Conservation (phyloP, 2,113 vertebrate genomes). For the Diphyllodes magnificus region DNA sequence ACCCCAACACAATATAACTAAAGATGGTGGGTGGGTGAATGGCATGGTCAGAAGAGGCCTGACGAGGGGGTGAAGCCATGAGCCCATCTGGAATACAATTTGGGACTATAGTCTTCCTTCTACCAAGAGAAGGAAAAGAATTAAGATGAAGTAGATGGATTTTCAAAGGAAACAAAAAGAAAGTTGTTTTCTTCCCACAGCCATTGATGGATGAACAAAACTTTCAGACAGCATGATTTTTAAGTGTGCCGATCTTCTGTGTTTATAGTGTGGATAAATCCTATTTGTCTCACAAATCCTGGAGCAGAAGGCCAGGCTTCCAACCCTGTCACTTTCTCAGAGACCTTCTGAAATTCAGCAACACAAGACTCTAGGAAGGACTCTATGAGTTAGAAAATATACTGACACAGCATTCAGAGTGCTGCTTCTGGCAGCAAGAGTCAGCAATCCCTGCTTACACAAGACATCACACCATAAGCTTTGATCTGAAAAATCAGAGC, state of each 20-base stretch:
- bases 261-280: not conserved
- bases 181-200: not conserved
- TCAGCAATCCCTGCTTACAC: not conserved
- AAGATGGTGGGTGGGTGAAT: not conserved
- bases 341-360: not conserved
- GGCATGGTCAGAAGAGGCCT: not conserved
- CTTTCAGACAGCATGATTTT: not conserved
- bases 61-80: not conserved
- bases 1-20: not conserved
- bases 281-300: not conserved
- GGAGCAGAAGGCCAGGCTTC: not conserved
- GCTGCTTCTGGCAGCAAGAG: not conserved
- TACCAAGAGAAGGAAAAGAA: not conserved
- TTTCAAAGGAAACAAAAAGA: not conserved
- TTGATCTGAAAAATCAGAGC: not conserved
- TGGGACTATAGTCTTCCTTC: not conserved
- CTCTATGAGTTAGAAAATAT: not conserved
- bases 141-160: not conserved
- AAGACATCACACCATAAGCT: not conserved
- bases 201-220: not conserved
- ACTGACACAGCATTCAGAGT: not conserved
- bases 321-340: not conserved
- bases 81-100: not conserved
- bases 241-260: not conserved
- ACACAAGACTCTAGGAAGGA: not conserved